A percentile compares a stretch with the other conserved stretches of the same genome.
phyloP scores from a whole-genome alignment of 2,888 invertebrate species.

The Cosmia pyralina region DNA sequence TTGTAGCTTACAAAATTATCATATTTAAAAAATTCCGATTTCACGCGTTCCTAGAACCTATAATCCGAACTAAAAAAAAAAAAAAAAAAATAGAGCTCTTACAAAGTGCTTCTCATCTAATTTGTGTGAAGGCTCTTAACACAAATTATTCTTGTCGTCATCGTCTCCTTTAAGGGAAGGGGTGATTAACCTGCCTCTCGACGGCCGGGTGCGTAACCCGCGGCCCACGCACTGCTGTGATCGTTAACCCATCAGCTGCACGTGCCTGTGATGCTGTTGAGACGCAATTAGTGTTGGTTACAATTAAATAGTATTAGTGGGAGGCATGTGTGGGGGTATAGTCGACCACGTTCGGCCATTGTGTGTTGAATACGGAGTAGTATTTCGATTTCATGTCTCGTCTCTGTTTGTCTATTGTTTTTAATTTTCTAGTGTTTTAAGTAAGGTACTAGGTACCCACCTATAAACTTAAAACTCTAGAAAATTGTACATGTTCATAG shows the following conservation, averaged over 20 bases:
- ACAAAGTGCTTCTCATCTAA: conserved; percentile 10
- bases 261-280: conserved; percentile 11
- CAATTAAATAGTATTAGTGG: conserved; percentile 2
- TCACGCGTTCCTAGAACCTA: not conserved
- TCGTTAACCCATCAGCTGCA: conserved; percentile 50
- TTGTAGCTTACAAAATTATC: no score
- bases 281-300: conserved; percentile 31
- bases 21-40: not conserved
- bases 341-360: conserved; percentile 9
- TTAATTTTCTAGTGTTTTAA: no score
- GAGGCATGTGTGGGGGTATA: conserved; percentile 5
- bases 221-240: conserved; percentile 43
- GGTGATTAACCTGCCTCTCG: conserved; percentile 41
- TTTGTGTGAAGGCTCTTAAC: conserved; percentile 19
- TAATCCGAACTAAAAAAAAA: no score
- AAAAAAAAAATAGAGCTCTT: conserved; percentile 12
- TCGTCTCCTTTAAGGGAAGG: conserved; percentile 20
- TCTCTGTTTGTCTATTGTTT: not conserved
- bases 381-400: not conserved
- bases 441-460: not conserved
- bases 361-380: not conserved
- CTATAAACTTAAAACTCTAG: not conserved
- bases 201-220: conserved; percentile 32
- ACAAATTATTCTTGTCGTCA: conserved; percentile 18
- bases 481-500: not conserved